A percentile compares a stretch with the other conserved stretches of the same genome.
phyloP scores from a whole-genome alignment of 2,888 invertebrate genomes.

The Sclerodermus sp. region DNA sequence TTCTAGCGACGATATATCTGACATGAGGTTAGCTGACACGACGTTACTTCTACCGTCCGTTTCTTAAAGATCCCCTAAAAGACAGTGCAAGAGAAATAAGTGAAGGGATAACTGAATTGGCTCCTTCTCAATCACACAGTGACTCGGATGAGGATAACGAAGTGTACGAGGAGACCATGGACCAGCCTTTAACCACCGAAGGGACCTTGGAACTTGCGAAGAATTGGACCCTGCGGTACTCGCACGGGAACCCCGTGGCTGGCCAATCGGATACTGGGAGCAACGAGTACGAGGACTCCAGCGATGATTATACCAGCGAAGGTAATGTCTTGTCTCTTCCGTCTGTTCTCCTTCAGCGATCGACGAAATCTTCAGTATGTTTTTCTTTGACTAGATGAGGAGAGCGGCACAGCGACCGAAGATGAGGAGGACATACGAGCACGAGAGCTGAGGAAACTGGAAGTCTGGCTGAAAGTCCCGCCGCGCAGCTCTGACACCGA shows the following conservation, averaged over 20 bases:
- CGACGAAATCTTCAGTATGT: neutral
- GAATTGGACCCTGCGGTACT: conserved; percentile 67
- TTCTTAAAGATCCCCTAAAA: no score
- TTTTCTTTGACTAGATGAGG: conserved; percentile 60
- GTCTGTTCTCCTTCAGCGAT: neutral
- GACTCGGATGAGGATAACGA: conserved; percentile 70
- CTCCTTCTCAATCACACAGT: no score
- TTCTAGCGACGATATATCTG: conserved; percentile 68
- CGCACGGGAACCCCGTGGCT: conserved; percentile 48
- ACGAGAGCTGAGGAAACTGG: conserved; percentile 68
- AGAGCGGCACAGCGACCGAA: conserved; percentile 73
- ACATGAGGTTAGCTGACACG: conserved; percentile 59
- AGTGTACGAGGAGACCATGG: conserved; percentile 70
- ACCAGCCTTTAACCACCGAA: conserved; percentile 66
- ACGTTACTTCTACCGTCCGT: no score
- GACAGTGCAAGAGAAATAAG: no score
- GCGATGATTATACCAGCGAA: conserved; percentile 57
- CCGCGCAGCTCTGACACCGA: conserved; percentile 67
- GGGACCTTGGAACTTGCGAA: conserved; percentile 72
- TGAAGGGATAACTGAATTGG: no score
- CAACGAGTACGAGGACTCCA: conserved; percentile 60
- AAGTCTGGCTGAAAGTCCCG: conserved; percentile 68
- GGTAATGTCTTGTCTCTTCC: conserved; percentile 26
- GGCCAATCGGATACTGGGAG: conserved; percentile 57
- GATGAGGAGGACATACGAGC: conserved; percentile 72